A percentile compares a stretch with the other conserved stretches of the same genome.
Conservation (phyloP, 2,113 vertebrate species). For the Verasper variegatus region DNA sequence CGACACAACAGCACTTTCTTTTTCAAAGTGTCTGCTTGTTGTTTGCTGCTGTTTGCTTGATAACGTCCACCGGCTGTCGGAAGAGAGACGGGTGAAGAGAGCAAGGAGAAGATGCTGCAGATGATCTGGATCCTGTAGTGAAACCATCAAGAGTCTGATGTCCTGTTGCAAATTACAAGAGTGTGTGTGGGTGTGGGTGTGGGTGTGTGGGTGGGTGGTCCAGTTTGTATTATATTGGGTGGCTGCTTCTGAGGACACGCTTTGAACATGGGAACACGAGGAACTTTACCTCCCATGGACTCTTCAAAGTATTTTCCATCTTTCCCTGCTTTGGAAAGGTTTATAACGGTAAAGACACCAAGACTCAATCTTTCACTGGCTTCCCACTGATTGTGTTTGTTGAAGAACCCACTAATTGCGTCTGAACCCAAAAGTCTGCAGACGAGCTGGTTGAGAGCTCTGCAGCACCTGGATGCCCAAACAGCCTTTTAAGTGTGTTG, state of each 20-base stretch:
- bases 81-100: slow-evolving; percentile 31
- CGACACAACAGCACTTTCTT: slow-evolving; percentile 55
- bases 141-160: too few species aligned
- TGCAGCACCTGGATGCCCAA: background rate
- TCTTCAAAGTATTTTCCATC: background rate
- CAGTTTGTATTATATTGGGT: background rate
- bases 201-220: too few species aligned
- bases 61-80: slow-evolving; percentile 15
- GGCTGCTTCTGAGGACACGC: background rate
- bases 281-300: background rate
- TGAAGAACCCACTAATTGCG: background rate
- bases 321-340: background rate
- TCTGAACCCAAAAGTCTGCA: background rate
- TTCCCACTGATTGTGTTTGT: background rate
- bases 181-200: too few species aligned
- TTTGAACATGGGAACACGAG: too few species aligned
- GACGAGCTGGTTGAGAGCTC: background rate
- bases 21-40: slow-evolving; percentile 40
- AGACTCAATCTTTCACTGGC: background rate
- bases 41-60: slow-evolving; percentile 29
- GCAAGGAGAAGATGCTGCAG: background rate
- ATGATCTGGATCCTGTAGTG: background rate
- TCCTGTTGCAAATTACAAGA: background rate
- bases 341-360: background rate
- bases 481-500: background rate